Conservation (phyloP, 2,888 invertebrate genomes). For the Beris morrisii region DNA sequence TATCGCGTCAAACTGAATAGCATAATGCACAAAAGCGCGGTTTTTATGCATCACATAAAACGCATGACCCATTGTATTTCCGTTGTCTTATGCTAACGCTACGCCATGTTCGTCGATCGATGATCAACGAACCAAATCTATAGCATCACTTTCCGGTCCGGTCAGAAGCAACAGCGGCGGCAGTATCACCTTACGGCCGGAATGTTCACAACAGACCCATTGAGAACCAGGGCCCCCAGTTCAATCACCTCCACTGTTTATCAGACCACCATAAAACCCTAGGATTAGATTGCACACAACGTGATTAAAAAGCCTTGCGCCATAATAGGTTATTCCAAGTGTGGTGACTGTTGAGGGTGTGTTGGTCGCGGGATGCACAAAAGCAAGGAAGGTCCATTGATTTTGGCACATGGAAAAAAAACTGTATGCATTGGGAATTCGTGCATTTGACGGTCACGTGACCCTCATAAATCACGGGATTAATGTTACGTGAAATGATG, state of each 20-base stretch:
- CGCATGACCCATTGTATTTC: too few relatives aligned
- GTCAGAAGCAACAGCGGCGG: background rate
- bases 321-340: background rate
- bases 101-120: background rate
- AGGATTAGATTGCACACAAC: conserved; percentile 24
- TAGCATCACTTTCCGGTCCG: conserved; percentile 2
- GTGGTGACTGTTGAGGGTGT: background rate
- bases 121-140: conserved; percentile 3
- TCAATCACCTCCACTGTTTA: conserved; percentile 5
- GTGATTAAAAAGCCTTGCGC: conserved; percentile 6
- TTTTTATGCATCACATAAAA: background rate
- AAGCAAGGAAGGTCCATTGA: conserved; percentile 1
- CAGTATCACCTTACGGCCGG: background rate
- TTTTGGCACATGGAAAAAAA: conserved; percentile 24
- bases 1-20: background rate
- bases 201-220: background rate
- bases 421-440: conserved; percentile 42
- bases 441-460: conserved; percentile 58
- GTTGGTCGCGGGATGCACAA: background rate
- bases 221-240: background rate
- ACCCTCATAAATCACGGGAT: conserved; percentile 58
- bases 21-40: background rate
- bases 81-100: conserved; percentile 12
- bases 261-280: conserved; percentile 24
- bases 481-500: conserved; percentile 59